phyloP scores from a whole-genome alignment of 2,797 vertebrate species.

The Heteromormyrus szaboi region DNA sequence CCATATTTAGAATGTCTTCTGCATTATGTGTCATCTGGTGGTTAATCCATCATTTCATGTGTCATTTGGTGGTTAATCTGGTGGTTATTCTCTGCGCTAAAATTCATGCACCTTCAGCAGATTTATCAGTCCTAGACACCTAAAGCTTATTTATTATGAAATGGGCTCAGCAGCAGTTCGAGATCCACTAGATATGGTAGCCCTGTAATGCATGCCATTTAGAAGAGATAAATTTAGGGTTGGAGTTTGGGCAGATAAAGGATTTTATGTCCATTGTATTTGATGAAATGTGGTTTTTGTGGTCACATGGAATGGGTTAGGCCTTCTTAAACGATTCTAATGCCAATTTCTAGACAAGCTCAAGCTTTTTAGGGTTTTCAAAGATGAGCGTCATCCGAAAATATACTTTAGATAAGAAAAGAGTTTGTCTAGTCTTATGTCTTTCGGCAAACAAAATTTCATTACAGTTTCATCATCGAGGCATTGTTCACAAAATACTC shows the following conservation, averaged over 20 bases:
- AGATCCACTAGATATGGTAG: background rate
- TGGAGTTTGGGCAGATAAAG: background rate
- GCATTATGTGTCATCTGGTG: background rate
- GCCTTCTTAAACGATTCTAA: background rate
- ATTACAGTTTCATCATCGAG: conserved; percentile 18
- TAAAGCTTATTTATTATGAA: background rate
- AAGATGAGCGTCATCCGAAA: background rate
- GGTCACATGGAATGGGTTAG: background rate
- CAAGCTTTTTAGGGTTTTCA: conserved; percentile 3
- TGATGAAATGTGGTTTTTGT: background rate
- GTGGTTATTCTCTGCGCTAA: background rate
- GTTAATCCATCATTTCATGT: background rate
- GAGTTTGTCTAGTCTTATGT: conserved; percentile 4
- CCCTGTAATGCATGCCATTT: background rate
- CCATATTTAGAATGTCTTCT: background rate
- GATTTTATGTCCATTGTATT: background rate
- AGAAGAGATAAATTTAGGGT: background rate
- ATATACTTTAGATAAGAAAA: background rate
- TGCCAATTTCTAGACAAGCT: background rate
- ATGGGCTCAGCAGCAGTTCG: background rate
- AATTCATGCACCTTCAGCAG: background rate
- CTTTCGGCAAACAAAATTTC: conserved; percentile 15
- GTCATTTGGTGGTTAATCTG: background rate
- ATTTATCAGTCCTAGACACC: background rate
- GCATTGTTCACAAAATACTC: background rate